Base-by-base conservation (phyloP, 2,113 vertebrate species). In the Oryzias javanicus region DNA sequence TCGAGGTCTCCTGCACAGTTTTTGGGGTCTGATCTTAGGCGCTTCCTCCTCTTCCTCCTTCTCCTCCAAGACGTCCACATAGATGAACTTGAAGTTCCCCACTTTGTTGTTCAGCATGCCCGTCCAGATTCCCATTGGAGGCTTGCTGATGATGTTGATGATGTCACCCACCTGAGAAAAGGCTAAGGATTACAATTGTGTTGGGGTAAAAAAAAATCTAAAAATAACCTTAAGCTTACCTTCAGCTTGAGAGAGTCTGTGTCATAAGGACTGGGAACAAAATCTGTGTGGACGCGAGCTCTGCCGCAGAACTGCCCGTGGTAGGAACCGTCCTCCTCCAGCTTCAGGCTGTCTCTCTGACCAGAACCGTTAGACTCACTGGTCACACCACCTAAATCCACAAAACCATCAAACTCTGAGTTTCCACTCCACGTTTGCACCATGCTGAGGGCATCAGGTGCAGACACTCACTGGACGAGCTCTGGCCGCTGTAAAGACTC, bases 31-130 rank as follows among this genome's bases (percentile, higher is more conserved):
- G 79, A 89, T 92, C 79, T 92, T 94, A 29, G 92, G 82, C 6
- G 63, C 55, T 70, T 95, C 93, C 19, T 93, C 92, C 53, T 96
- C 93, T 22, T 93, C 93, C 79, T 95, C 92, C 55, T 82, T 76
- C 1, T 63, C 60, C 25, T 63, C 67, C 79, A 92, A 58, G 89
- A 95, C 67, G 50, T 98, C 92, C 16, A 98, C 97, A 0, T 99
- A 99, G 86, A 99, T 97, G 80, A 99, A 99, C 84, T 99, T 99
- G 84, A 98, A 99, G 80, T 93, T 98, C 44, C 97, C 97, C 51
- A 98, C 94, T 85, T 95, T 99, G 81, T 94, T 93, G 85, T 96
- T 94, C 14, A 98, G 78, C 92, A 97, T 92, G 55, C 97, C 97
- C 0, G 94, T 97, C 97, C 97, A 99, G 88, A 96, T 98, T 10